These are phyloP conservation scores for Leptinotarsa rubiginosa DNA, from an alignment of 2,888 invertebrate species.

Conservation along the genomic window DNA sequence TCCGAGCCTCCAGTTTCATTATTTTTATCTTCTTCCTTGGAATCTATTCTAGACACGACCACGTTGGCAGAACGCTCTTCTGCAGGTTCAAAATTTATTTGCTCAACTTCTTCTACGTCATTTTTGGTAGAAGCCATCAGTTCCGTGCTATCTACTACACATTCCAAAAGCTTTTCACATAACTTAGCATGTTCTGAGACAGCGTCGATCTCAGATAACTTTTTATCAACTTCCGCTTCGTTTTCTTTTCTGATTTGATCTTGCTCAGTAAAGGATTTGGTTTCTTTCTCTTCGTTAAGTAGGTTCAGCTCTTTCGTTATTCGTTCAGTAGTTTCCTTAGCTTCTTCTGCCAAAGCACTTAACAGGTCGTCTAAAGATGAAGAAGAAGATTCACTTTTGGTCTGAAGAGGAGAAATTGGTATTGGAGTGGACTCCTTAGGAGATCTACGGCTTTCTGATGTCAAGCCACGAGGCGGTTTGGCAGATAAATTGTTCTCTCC, in stretches of 20 bases:
- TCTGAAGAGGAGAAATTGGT: constrained; percentile 51
- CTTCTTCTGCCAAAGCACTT: constrained; percentile 80
- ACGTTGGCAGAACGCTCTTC: constrained; percentile 59
- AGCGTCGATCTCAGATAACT: constrained; percentile 63
- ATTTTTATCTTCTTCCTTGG: constrained; percentile 37
- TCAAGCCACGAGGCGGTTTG: constrained; percentile 59
- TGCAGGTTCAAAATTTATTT: constrained; percentile 52
- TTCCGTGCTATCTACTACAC: constrained; percentile 61
- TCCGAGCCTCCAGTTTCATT: constrained; percentile 52
- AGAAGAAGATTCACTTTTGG: constrained; percentile 42
- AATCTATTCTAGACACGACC: constrained; percentile 57
- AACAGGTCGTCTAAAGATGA: constrained; percentile 76
- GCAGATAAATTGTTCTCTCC: constrained; percentile 52
- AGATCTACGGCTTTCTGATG: constrained; percentile 54
- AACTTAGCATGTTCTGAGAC: constrained; percentile 67
- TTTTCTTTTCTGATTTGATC: neutral
- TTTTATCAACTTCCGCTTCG: constrained; percentile 39
- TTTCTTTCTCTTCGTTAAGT: constrained; percentile 52
- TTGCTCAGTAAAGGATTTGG: constrained; percentile 3
- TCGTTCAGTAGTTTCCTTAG: constrained; percentile 78
- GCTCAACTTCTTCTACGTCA: constrained; percentile 56
- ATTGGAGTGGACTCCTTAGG: constrained; percentile 58
- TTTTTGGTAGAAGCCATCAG: constrained; percentile 53
- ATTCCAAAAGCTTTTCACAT: constrained; percentile 67
- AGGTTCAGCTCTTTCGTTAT: constrained; percentile 72